Percentiles rank a stretch among this genome's conserved stretches.
Conservation (phyloP, 2,113 vertebrate genomes). For the Corvus hawaiiensis region DNA sequence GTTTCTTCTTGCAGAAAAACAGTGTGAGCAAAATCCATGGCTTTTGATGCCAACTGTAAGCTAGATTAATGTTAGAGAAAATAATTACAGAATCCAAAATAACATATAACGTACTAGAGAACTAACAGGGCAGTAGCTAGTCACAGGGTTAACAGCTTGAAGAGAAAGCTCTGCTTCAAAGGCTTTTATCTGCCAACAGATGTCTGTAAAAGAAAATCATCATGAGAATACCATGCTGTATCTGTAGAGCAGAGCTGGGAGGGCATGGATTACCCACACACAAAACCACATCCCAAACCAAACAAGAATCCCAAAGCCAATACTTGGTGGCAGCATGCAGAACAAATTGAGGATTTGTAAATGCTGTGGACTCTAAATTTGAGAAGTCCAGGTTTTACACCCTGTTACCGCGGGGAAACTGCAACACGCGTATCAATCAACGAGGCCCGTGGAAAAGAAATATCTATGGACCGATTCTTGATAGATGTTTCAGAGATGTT, state of each 20-base stretch:
- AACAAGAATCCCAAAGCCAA: neutral
- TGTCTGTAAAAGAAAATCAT: neutral
- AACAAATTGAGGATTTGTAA: neutral
- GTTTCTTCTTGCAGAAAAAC: conserved; percentile 37
- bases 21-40: neutral
- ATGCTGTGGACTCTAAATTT: neutral
- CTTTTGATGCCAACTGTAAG: conserved; percentile 13
- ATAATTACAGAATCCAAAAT: neutral
- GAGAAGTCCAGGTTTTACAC: neutral
- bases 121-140: neutral
- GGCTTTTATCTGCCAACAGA: neutral
- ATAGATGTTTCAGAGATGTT: too few relatives aligned
- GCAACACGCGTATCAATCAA: too few relatives aligned
- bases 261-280: neutral
- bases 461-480: too few relatives aligned
- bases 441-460: too few relatives aligned
- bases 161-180: neutral
- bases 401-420: too few relatives aligned
- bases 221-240: neutral
- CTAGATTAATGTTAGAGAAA: neutral
- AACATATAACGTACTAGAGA: neutral
- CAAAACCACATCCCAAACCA: neutral
- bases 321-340: neutral
- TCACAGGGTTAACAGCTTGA: neutral
- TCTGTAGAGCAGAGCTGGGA: neutral